Conservation (phyloP, 2,888 invertebrate genomes). For the Tromatobia lineatoria region DNA sequence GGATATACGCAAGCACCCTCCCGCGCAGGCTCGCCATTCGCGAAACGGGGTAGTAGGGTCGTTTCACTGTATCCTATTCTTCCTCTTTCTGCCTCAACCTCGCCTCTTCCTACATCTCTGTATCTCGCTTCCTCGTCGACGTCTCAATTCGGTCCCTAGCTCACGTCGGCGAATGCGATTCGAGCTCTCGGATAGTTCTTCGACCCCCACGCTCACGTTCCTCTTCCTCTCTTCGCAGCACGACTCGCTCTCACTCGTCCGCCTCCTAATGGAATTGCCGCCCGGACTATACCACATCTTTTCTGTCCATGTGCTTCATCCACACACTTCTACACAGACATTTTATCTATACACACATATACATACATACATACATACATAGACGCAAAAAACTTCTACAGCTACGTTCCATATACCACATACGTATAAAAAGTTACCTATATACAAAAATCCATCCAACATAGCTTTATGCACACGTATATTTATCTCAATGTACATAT, state of each 20-base stretch:
- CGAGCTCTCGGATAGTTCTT: slow-evolving; percentile 64
- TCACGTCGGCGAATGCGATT: slow-evolving; percentile 69
- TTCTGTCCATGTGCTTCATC: slow-evolving; percentile 34
- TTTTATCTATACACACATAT: background rate
- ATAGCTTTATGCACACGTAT: background rate
- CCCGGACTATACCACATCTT: slow-evolving; percentile 63
- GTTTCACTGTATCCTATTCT: slow-evolving; percentile 53
- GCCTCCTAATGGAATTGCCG: slow-evolving; percentile 82
- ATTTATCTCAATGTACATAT: no score
- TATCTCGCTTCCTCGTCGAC: slow-evolving; percentile 58
- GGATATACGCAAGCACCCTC: slow-evolving; percentile 31
- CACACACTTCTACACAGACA: background rate
- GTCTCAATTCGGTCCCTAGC: slow-evolving; percentile 65
- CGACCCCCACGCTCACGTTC: slow-evolving; percentile 27
- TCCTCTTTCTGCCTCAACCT: slow-evolving; percentile 39
- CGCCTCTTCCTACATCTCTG: slow-evolving; percentile 20
- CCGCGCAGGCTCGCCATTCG: slow-evolving; percentile 61
- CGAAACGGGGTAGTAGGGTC: slow-evolving; percentile 46
- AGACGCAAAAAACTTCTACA: background rate
- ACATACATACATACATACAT: background rate
- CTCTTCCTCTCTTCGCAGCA: slow-evolving; percentile 42
- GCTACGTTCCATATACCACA: background rate
- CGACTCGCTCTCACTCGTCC: slow-evolving; percentile 66
- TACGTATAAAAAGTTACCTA: slow-evolving; percentile 18
- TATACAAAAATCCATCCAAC: background rate